Evolutionary conservation across 2,888 invertebrate species (phyloP).

Genomic region (Autographa gamma): DNA sequence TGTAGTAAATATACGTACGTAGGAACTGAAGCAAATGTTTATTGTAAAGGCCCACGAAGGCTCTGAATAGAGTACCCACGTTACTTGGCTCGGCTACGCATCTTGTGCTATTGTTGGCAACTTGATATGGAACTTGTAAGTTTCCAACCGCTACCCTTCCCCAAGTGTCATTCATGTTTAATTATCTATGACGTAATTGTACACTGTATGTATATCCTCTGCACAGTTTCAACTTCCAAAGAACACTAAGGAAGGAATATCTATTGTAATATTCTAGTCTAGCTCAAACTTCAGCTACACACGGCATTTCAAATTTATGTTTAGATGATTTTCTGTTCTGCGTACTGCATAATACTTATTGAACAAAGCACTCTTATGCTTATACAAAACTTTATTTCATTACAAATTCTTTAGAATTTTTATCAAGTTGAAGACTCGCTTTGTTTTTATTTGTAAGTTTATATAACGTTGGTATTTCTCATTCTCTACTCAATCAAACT

Average conservation of each 20-base stretch:
- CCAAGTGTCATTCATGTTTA: conserved; percentile 50
- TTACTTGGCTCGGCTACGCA: conserved; percentile 35
- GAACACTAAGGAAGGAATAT: conserved; percentile 21
- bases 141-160: conserved; percentile 45
- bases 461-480: conserved; percentile 35
- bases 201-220: conserved; percentile 35
- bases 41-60: conserved; percentile 30
- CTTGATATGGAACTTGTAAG: conserved; percentile 51
- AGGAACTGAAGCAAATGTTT: conserved; percentile 10
- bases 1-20: conserved; percentile 11
- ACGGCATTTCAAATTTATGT: neutral
- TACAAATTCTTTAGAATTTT: conserved; percentile 34
- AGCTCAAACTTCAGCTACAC: conserved; percentile 30
- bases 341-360: conserved; percentile 10
- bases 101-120: conserved; percentile 53
- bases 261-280: conserved; percentile 24
- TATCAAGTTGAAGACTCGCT: conserved; percentile 37
- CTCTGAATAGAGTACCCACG: conserved; percentile 36
- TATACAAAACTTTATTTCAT: conserved; percentile 35
- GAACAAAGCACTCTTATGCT: conserved; percentile 30
- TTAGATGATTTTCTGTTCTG: conserved; percentile 24
- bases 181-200: conserved; percentile 50
- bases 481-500: conserved; percentile 12
- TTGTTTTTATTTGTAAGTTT: conserved; percentile 45
- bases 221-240: conserved; percentile 17